Conservation (phyloP, 2,797 vertebrate genomes). For the Poecilia velifera region DNA sequence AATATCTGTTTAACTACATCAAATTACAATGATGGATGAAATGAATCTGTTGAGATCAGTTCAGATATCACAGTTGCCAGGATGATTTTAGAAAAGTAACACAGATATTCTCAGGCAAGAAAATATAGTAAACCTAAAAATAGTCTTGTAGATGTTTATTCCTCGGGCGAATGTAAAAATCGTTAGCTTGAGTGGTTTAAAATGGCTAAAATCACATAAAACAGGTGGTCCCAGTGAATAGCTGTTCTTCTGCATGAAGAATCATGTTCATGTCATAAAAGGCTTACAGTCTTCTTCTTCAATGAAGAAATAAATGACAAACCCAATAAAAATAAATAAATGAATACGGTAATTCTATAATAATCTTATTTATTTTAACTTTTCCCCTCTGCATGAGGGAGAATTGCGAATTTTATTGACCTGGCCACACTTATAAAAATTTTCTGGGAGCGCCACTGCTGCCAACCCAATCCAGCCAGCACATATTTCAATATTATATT, state of each 20-base stretch:
- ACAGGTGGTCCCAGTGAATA: background rate
- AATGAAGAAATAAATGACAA: too few relatives aligned
- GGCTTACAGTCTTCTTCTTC: too few relatives aligned
- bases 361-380: too few relatives aligned
- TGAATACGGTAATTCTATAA: too few relatives aligned
- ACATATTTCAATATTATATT: constrained; percentile 7
- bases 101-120: background rate
- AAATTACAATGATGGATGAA: background rate
- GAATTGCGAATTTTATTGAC: too few relatives aligned
- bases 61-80: background rate
- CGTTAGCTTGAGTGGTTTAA: background rate
- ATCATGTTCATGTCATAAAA: too few relatives aligned
- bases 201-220: background rate
- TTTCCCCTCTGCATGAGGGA: too few relatives aligned
- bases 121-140: background rate
- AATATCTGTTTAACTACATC: background rate
- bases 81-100: too few relatives aligned
- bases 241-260: background rate
- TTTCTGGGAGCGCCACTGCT: background rate
- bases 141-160: background rate
- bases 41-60: background rate
- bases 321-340: too few relatives aligned
- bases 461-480: constrained; percentile 6
- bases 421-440: too few relatives aligned
- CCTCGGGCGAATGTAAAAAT: background rate